These are phyloP conservation scores for Hirtodrosophila trivittata DNA, from an alignment of 2,888 invertebrate genomes.

Conservation along the genomic window DNA sequence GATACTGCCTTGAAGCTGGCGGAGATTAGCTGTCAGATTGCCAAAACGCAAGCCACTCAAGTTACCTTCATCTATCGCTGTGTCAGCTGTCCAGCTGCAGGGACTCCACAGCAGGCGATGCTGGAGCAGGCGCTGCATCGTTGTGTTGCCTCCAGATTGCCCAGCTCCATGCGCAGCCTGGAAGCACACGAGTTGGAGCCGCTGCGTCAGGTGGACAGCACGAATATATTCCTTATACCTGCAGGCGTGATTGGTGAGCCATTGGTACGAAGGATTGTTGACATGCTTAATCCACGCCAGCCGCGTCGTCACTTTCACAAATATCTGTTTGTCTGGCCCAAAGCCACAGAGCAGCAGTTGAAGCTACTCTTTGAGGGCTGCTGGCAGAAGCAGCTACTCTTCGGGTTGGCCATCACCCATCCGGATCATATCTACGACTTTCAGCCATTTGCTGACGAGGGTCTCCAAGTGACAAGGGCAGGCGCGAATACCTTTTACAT, in stretches of 20 bases:
- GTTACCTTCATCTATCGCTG: constrained; percentile 64
- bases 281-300: constrained; percentile 69
- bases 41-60: constrained; percentile 38
- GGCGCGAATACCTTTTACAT: constrained; percentile 23
- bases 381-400: constrained; percentile 70
- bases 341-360: constrained; percentile 45
- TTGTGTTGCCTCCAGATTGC: constrained; percentile 41
- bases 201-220: constrained; percentile 56
- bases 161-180: constrained; percentile 50
- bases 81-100: constrained; percentile 39
- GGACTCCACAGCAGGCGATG: background rate
- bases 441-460: constrained; percentile 70
- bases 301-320: constrained; percentile 68
- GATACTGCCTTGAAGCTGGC: constrained; percentile 20
- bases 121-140: constrained; percentile 46
- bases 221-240: constrained; percentile 67
- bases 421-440: constrained; percentile 59
- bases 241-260: constrained; percentile 35
- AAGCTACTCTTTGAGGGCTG: constrained; percentile 55
- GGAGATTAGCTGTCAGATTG: constrained; percentile 47
- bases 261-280: constrained; percentile 48
- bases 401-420: constrained; percentile 62
- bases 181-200: constrained; percentile 58
- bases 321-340: constrained; percentile 76
- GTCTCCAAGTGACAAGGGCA: constrained; percentile 49